These are phyloP conservation scores for Metridium senile DNA, from an alignment of 92 coral and sea anemone genomes.

Conservation along the genomic window DNA sequence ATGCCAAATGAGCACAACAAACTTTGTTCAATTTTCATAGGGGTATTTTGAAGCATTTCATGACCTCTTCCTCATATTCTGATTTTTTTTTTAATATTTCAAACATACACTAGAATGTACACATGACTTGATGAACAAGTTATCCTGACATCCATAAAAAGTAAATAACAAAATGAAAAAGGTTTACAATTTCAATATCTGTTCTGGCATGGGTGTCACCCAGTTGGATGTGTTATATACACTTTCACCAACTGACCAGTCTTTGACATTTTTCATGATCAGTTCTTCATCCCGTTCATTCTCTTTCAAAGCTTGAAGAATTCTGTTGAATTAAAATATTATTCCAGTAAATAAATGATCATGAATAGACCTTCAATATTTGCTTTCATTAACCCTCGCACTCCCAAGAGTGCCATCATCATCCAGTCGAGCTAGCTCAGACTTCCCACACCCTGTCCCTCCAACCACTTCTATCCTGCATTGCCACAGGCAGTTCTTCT, in stretches of 20 bases:
- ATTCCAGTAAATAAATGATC: not conserved
- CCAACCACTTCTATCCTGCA: too few relatives aligned
- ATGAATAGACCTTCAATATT: not conserved
- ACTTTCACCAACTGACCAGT: constrained; percentile 96
- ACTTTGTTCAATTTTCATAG: too few relatives aligned
- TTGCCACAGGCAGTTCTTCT: too few relatives aligned
- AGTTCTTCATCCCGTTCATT: constrained; percentile 86
- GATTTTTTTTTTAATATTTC: not conserved
- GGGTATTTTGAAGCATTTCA: too few relatives aligned
- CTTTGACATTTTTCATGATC: constrained; percentile 97
- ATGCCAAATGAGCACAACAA: too few relatives aligned
- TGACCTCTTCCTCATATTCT: too few relatives aligned
- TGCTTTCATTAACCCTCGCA: not conserved
- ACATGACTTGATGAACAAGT: not conserved
- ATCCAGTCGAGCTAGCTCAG: too few relatives aligned
- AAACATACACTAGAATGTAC: not conserved
- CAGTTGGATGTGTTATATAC: constrained; percentile 89
- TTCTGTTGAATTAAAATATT: constrained; percentile 34
- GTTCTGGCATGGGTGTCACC: constrained; percentile 93
- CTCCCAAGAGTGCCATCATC: too few relatives aligned
- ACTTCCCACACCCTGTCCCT: too few relatives aligned
- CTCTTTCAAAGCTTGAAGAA: constrained; percentile 79
- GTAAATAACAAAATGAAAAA: not conserved
- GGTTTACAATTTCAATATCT: constrained; percentile 68
- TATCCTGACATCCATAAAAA: not conserved